Conservation (phyloP, 2,113 vertebrate species). For the Leptocoma aspasia region DNA sequence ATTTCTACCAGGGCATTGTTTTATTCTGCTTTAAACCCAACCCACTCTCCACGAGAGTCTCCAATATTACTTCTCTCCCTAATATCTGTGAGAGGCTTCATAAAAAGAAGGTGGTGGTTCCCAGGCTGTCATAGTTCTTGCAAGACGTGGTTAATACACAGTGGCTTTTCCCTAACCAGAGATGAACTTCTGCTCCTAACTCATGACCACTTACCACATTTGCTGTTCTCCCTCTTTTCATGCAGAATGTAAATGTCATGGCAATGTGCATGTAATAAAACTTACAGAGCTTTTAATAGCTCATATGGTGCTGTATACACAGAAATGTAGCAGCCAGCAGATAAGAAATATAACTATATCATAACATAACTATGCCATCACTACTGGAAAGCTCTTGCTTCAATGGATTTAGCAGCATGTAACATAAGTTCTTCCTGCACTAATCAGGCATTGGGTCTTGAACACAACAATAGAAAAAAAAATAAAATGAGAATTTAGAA, state of each 20-base stretch:
- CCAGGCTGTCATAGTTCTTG: neutral
- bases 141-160: rapidly evolving
- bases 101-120: neutral
- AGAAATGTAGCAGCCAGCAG: neutral
- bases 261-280: neutral
- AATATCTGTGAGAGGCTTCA: neutral
- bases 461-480: neutral
- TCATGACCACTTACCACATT: neutral
- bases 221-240: neutral
- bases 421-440: neutral
- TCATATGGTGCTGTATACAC: neutral
- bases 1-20: neutral
- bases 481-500: neutral
- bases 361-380: neutral
- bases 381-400: neutral
- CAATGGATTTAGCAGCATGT: neutral
- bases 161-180: neutral
- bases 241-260: neutral
- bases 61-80: neutral
- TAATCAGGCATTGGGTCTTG: neutral
- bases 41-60: neutral
- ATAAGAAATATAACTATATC: neutral
- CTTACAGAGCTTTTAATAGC: neutral
- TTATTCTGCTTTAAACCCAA: neutral
- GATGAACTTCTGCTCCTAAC: neutral